A percentile compares a stretch with the other conserved stretches of the same genome.
These are phyloP conservation scores for Hylaeus volcanicus DNA, from an alignment of 1,140 invertebrate genomes.

Conservation along the genomic window DNA sequence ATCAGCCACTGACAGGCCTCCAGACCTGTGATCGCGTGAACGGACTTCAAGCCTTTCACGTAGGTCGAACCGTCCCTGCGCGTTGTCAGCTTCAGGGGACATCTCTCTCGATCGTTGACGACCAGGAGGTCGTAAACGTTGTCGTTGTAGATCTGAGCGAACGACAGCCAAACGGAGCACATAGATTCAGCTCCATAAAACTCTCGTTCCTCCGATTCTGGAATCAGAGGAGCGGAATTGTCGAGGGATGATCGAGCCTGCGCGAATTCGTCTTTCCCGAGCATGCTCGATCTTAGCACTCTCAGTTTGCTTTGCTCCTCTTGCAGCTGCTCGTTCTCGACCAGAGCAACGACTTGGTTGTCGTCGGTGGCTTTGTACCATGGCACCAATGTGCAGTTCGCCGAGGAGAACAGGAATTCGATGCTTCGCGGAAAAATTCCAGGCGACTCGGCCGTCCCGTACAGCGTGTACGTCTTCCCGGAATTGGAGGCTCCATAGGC, in stretches of 20 bases:
- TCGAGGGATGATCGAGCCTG: conserved; percentile 25
- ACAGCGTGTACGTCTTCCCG: conserved; percentile 86
- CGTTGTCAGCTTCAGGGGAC: conserved; percentile 81
- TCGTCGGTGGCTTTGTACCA: conserved; percentile 79
- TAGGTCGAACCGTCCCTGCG: conserved; percentile 85
- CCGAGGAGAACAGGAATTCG: conserved; percentile 85
- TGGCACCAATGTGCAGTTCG: conserved; percentile 72
- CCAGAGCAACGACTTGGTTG: conserved; percentile 76
- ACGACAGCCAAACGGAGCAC: conserved; percentile 89
- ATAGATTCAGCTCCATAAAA: conserved; percentile 50
- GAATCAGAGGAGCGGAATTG: conserved; percentile 47
- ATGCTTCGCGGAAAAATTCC: conserved; percentile 89
- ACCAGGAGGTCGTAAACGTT: conserved; percentile 90
- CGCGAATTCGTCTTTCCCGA: not conserved
- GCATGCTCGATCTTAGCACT: not conserved
- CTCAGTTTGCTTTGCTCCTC: conserved; percentile 68
- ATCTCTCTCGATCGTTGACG: conserved; percentile 64
- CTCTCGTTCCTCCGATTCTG: conserved; percentile 46
- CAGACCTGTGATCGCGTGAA: conserved; percentile 86
- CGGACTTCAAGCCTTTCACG: conserved; percentile 87
- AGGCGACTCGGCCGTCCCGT: conserved; percentile 85
- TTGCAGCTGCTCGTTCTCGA: conserved; percentile 54
- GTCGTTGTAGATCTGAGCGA: conserved; percentile 96
- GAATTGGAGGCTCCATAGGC: conserved; percentile 74
- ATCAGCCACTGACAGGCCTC: conserved; percentile 90